Evolutionary conservation across 1,140 invertebrate species (phyloP), one percentile per base, ranked within the genome.

Genomic region (Pseudoatta argentina): DNA sequence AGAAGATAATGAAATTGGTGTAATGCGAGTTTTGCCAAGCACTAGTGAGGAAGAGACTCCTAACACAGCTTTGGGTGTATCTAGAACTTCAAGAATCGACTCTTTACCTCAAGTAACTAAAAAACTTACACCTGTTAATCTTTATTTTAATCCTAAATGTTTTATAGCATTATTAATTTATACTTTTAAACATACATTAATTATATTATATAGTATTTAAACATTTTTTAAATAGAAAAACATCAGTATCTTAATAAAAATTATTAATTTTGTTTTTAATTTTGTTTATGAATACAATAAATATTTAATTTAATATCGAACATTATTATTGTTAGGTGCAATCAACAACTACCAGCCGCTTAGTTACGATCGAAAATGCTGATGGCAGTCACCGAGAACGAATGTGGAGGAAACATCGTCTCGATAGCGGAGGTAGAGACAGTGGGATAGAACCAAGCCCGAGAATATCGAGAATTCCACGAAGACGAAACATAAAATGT

Each of bases 391-490:
- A 44, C 76, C 85, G 88, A 7, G 88, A 86, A 21, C 91, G 85
- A 87, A 59, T 91, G 27, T 90, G 91, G 78, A 85, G 90, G 14
- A 93, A 93, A 34, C 94, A 94, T 69, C 92, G 95, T 63, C 91
- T 92, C 21, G 94, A 95, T 64, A 95, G 94, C 53, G 94, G 93
- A 0, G 93, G 94, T 7, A 91, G 93, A 44, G 95, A 95, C 73
- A 95, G 95, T 72, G 95, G 95, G 0, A 95, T 95, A 78, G 95
- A 95, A 64, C 95, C 95, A 7, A 95, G 95, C 87, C 95, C 95
- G 0, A 90, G 95, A 30, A 91, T 95, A n/a, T 95, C 95, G 6
- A 91, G 93, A 63, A 95, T 95, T 79, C 94, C 94, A 3, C 91
- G 92, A 53, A 91, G 94, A 55, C 91, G 93, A 69, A 94, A 86